These are phyloP conservation scores for Okapia johnstoni DNA, from an alignment of 2,113 vertebrate species.

Conservation along the genomic window DNA sequence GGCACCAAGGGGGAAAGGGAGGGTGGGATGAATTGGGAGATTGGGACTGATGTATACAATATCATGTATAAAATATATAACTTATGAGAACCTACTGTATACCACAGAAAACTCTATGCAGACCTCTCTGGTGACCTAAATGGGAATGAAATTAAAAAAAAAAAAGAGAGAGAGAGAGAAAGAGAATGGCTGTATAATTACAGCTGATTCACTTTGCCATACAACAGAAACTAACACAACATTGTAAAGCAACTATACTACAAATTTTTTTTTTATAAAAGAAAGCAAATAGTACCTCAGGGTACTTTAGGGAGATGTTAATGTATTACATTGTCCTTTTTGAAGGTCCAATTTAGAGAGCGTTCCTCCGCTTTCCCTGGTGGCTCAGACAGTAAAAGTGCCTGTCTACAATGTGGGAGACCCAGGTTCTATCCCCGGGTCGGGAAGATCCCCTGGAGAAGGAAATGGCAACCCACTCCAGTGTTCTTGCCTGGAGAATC, in stretches of 20 bases:
- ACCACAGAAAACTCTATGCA: not conserved
- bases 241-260: not conserved
- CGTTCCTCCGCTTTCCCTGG: not conserved
- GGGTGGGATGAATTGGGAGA: not conserved
- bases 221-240: not conserved
- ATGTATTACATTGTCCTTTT: not conserved
- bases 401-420: not conserved
- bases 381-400: not conserved
- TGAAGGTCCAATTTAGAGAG: not conserved
- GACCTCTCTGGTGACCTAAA: not conserved
- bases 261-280: not conserved
- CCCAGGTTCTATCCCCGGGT: fast-evolving
- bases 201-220: not conserved
- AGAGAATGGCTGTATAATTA: not conserved
- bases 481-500: not conserved
- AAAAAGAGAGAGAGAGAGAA: not conserved
- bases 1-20: not conserved
- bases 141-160: not conserved
- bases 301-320: not conserved
- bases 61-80: not conserved
- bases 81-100: not conserved
- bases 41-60: not conserved
- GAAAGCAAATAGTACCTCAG: not conserved
- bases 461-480: not conserved
- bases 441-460: not conserved